Evolutionary conservation across 1,140 invertebrate genomes (phyloP).

Genomic region (Eurosta solidaginis): DNA sequence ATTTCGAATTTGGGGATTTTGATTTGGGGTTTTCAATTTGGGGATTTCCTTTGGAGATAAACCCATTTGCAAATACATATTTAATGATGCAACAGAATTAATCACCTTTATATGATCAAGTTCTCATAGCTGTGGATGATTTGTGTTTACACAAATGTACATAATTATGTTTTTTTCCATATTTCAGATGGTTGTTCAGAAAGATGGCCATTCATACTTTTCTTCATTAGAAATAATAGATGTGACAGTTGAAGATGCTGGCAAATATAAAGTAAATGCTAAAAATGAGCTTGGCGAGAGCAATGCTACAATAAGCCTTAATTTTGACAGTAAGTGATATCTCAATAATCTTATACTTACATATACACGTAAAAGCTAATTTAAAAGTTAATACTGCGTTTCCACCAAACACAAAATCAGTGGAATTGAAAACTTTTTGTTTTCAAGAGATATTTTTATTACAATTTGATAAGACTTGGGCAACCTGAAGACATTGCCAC

Average conservation of each 20-base stretch:
- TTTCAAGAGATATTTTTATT: too few species aligned
- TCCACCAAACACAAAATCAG: too few species aligned
- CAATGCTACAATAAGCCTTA: slow-evolving; percentile 93
- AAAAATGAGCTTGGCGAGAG: slow-evolving; percentile 96
- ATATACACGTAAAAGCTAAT: too few species aligned
- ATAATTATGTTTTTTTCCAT: slow-evolving; percentile 27
- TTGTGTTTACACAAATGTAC: too few species aligned
- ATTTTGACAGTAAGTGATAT: slow-evolving; percentile 92
- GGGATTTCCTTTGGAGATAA: too few species aligned
- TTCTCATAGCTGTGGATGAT: neutral
- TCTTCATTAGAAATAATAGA: slow-evolving; percentile 89
- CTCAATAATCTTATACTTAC: neutral
- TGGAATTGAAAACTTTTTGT: too few species aligned
- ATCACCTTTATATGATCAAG: neutral
- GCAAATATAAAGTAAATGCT: slow-evolving; percentile 94
- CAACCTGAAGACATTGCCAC: too few species aligned
- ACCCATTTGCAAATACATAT: too few species aligned
- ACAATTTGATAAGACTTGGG: too few species aligned
- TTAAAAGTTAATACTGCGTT: too few species aligned
- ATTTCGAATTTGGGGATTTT: too few species aligned
- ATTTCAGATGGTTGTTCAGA: slow-evolving; percentile 78
- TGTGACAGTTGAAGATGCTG: slow-evolving; percentile 95
- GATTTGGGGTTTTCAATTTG: too few species aligned
- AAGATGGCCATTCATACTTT: slow-evolving; percentile 92
- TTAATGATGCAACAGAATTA: neutral